Conservation (phyloP, 2,113 vertebrate genomes). For the Rhipidura dahli region DNA sequence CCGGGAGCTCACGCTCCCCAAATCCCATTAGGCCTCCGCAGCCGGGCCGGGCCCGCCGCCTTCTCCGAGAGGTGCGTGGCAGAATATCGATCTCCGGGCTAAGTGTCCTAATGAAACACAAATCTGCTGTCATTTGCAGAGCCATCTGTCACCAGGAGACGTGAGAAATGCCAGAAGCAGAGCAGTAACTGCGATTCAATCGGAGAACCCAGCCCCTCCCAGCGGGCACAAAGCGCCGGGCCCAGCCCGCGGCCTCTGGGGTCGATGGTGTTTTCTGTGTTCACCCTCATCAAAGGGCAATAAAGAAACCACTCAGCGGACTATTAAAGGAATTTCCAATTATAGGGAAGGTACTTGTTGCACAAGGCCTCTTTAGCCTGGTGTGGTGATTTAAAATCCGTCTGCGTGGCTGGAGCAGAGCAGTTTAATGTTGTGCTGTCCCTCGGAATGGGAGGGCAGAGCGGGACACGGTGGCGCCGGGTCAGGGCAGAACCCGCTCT, state of each 20-base stretch:
- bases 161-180: conserved; percentile 53
- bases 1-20: background rate
- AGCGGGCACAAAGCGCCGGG: background rate
- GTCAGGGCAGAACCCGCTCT: background rate
- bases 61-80: background rate
- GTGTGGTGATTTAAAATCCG: background rate
- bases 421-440: background rate
- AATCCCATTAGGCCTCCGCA: background rate
- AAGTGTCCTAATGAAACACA: conserved; percentile 61
- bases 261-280: background rate
- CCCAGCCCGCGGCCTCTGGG: background rate
- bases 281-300: background rate
- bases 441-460: background rate
- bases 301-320: background rate
- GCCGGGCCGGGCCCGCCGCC: background rate
- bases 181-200: conserved; percentile 54
- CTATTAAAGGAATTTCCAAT: conserved; percentile 34
- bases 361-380: background rate
- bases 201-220: conserved; percentile 20
- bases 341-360: background rate
- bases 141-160: conserved; percentile 67
- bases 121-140: conserved; percentile 46
- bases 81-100: conserved; percentile 48
- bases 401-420: background rate
- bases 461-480: background rate